Base-by-base conservation (phyloP, 1,140 invertebrate species). In the Zaprionus tsacasi region DNA sequence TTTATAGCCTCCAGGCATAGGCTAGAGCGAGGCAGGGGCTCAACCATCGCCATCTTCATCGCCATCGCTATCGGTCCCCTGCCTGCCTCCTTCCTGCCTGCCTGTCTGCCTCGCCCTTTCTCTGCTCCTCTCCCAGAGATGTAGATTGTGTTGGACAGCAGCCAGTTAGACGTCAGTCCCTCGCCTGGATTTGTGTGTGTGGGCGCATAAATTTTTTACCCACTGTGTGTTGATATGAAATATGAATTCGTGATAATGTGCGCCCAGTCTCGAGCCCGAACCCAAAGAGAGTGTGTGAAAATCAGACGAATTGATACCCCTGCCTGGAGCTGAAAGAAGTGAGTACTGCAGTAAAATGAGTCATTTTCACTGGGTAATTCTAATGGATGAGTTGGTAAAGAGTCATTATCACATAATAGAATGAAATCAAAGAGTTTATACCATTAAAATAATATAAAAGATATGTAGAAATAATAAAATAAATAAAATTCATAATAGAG, bases 131-230 rank as follows among this genome's bases (percentile, higher is more conserved):
- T 33, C 15, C 36, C 45, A 70, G 60, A 78, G 82, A 87, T 87
- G 83, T 88, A 87, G 82, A 87, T 87, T 88, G 77, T 68, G 80
- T 79, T 82, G 83, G 82, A 82, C 77, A 69, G 76, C 73, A 79
- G 70, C 72, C 79, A 82, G 79, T 72, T 73, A 75, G 82, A 88
- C 72, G 67, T 86, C 70, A 79, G 72, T 75, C 45, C 3, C 11
- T 25, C 11, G 45, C 15, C 45, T 17, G 48, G 36, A 21, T 57
- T 52, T 15, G 6, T 48, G 7, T 76, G 83, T 88, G 83, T 87
- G 85, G 83, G 83, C 85, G 83, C 83, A 87, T 87, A 81, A 83
- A 78, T 88, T 88, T 76, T 70, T 70, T 63, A 81, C 79, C 67
- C 52, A 69, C 79, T 79, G 54, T 64, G 27, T 13, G 52, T 65